Evolutionary conservation across 2,888 invertebrate genomes (phyloP), one percentile per base, ranked within the genome.

Genomic region (Mimumesa dahlbomi): DNA sequence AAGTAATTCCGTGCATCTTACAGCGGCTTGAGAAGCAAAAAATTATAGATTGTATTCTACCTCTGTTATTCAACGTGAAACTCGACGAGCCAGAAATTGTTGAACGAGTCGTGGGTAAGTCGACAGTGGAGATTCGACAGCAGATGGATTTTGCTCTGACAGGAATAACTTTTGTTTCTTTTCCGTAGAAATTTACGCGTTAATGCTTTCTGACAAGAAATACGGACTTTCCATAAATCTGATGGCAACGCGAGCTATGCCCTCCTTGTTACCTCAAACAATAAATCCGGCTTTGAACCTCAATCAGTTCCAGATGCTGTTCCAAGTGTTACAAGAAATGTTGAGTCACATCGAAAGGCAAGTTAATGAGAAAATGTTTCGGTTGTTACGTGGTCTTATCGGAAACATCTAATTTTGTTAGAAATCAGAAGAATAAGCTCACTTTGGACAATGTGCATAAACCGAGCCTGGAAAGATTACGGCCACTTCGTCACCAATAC

Each of bases 221-320:
- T 98, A 96, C 89, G 97, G 97, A 38, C 91, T 98, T 79, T 95
- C 96, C 2, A 94, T 97, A 48, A 96, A 95, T 87, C 92, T 97
- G 83, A 96, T 98, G 94, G 98, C 98, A 5, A 97, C 96, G 9
- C 94, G 96, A 87, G 96, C 98, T 84, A 95, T 98, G 93, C 98
- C 98, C 5, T 93, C 96, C 11, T 92, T 98, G 56, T 94, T 97
- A 63, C 98, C 98, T 16, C 97, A 97, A 88, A 95, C 97, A 0
- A 95, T 98, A 64, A 98, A 97, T 90, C 96, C 97, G 11, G 93
- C 94, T 40, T 91, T 97, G 71, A 95, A 94, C 88, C 90, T 96
- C 84, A 95, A 96, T 77, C 95, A 96, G 90, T 96, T 96, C 87
- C 94, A 93, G 61, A 91, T 92, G 77, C 91, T 97, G 25, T 91